Base-by-base conservation (phyloP, 2,797 vertebrate genomes). In the Esox masquinongy region DNA sequence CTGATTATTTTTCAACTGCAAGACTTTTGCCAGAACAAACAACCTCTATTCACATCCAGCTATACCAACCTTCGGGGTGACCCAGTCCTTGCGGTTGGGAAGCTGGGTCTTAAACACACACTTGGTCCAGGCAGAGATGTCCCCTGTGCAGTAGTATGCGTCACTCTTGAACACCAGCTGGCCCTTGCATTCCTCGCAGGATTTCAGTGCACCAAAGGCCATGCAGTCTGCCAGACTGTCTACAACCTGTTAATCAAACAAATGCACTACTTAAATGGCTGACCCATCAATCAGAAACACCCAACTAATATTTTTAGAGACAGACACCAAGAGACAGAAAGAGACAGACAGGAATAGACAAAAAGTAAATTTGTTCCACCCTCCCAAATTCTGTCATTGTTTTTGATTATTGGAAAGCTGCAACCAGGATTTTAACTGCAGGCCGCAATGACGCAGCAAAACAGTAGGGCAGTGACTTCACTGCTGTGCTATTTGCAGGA, bases 91-190 rank as follows among this genome's bases (percentile, higher is more conserved):
- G 66, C 96, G 95, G 73, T 78, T 75, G 16, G 98, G 98, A 1
- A 78, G 94, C 85, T 94, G 88, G 0, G 94, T 98, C 92, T 95
- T 99, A 87, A 95, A 94, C 80, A 96, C 95, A 17, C 98, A 99
- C 85, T 99, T 99, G 8, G 98, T 99, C 98, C 98, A 99, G 76
- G 96, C 96, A 2, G 97, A 98, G 84, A 99, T 95, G 74, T 99
- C 92, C 6, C 98, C 98, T 0, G 93, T 95, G 31, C 97, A 99
- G 88, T 97, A 96, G 50, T 99, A 99, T 0, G 96, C 95, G 0
- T 99, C 96, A 0, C 95, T 94, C 88, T 96, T 99, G 86, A 98
- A 99, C 78, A 97, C 95, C 87, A 99, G 92, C 90, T 99, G 98
- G 16, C 97, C 97, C 0, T 85, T 86, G 86, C 98, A 99, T 71